Base-by-base conservation (phyloP, 1,140 invertebrate genomes). In the Drosophila arizonae region DNA sequence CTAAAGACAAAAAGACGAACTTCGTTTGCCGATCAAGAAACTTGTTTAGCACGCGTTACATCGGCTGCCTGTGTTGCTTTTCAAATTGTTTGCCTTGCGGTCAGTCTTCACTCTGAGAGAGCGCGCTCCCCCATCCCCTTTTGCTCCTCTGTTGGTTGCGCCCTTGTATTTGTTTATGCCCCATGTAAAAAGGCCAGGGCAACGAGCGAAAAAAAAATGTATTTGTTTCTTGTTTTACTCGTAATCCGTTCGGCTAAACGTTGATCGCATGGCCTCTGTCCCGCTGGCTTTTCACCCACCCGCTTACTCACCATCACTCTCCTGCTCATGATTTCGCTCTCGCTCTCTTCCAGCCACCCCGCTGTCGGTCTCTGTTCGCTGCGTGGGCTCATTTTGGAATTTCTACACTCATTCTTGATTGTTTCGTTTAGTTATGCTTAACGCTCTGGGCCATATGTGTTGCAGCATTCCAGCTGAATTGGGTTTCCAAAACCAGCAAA, bases 401-500 rank as follows among this genome's bases (percentile, higher is more conserved):
- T 87, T 88, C 82, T 87, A 87, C 84, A 82, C 84, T 87, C 84
- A 87, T 87, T 87, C 84, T 87, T 87, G 84, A 87, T 87, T 87
- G 84, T 88, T 87, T 87, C 82, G 81, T 86, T 86, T 87, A 72
- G 64, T 72, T 72, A 50, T 86, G 84, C 77, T 88, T 82, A 88
- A 87, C 82, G 82, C 84, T 87, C 64, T 87, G 76, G 84, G 82
- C 82, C 84, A 87, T 79, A 79, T 85, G 70, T 85, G 80, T 69
- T 87, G 43, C 43, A 46, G 82, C 82, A 87, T 87, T 87, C 82
- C 82, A 87, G 67, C 58, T 81, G 82, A 86, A 87, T 86, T 86
- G 82, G 78, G 81, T 81, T 78, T 70, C 81, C 62, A 46, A 45
- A 15, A 4, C 43, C 43, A 46, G 43, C 2, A 15, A 15, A 46